Base-by-base conservation (phyloP, 2,797 vertebrate species). In the Alouatta caraya region DNA sequence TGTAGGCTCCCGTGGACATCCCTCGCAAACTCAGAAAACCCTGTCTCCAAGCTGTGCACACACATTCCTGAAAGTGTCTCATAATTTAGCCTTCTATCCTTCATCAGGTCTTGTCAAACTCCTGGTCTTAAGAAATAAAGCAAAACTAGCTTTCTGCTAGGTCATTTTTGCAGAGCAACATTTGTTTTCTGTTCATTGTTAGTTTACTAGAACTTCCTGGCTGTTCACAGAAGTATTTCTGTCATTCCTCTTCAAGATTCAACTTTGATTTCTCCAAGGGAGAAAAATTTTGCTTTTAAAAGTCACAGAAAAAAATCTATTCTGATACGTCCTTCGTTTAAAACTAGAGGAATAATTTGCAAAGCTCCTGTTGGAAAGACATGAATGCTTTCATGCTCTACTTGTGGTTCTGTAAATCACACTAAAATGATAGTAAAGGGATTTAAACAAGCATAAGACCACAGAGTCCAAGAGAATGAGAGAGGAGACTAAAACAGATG, bases 261-360 rank as follows among this genome's bases (percentile, higher is more conserved):
- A 28, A 30, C 42, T 85, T 93, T 46, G 61, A 91, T 61, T 73
- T 57, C 9, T 92, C 44, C 28, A 24, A 14, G 5, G 7, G 57
- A 78, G 39, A 73, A 48, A 57, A 64, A 90, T 33, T 21, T 95
- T 84, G 21, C 26, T 80, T 82, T 83, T 52, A 73, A 50, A 64
- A 94, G 64, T 79, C 22, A 59, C 14, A 85, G 28, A 17, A 13
- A 44, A 80, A 87, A 26, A 4, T 5, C 10, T 55, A 19, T 84
- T 67, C 42, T 52, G 48, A 50, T 5, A 3, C 26, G 44, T 19
- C 9, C 59, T 93, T 86, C 55, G 70, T 86, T 94, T 81, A 88
- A 93, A 96, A 85, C 37, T 55, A 52, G n/a, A 88, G 15, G 22
- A 57, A 79, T 5, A 19, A 21, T 57, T 88, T 64, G 13, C 13